Conservation (phyloP, 2,888 invertebrate species). For the Oxystoma pomonae region DNA sequence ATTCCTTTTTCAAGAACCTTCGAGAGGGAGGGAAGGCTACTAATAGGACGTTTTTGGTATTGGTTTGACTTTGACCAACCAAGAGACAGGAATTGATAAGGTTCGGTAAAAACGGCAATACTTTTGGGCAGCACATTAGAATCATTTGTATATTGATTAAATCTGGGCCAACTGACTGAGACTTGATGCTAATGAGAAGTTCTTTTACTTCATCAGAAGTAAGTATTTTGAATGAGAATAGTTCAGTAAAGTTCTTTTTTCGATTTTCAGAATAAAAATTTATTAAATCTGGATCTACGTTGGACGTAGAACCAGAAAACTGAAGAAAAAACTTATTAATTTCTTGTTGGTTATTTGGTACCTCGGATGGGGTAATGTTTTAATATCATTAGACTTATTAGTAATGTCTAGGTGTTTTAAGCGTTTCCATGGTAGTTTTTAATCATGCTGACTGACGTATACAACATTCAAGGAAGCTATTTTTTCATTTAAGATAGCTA, state of each 20-base stretch:
- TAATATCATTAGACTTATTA: neutral
- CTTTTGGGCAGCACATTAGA: neutral
- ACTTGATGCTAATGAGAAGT: neutral
- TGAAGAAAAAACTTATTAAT: too few relatives aligned
- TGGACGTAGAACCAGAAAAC: too few relatives aligned
- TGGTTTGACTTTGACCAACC: neutral
- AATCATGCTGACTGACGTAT: neutral
- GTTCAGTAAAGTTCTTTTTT: neutral
- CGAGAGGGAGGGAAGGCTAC: neutral
- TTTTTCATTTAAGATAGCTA: neutral
- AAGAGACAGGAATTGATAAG: neutral
- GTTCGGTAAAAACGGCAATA: neutral
- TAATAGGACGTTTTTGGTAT: neutral
- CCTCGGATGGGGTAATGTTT: too few relatives aligned
- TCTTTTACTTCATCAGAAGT: neutral
- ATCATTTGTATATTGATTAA: neutral
- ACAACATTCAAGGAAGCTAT: neutral
- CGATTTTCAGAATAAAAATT: neutral
- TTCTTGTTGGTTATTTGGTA: neutral
- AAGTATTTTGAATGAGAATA: neutral
- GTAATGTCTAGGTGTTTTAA: neutral
- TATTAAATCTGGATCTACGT: neutral
- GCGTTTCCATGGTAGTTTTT: neutral
- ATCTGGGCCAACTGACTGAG: too few relatives aligned
- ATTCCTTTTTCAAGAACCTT: neutral